Percentiles rank a stretch among this genome's conserved stretches.
phyloP scores from a whole-genome alignment of 2,797 vertebrate genomes.

The Typhlichthys eigenmanni region DNA sequence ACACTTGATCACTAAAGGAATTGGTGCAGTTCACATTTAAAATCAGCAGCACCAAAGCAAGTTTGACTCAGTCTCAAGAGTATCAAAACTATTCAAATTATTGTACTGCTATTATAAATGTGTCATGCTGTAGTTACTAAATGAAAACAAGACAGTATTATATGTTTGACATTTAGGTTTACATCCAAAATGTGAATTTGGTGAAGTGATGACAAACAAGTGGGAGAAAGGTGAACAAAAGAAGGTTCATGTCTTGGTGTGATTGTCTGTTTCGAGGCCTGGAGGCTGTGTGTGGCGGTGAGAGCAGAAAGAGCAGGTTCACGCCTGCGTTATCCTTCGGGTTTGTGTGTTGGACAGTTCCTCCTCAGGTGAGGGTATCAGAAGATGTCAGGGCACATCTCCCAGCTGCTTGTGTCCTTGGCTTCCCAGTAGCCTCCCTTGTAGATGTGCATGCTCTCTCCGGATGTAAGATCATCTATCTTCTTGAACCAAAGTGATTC shows the following conservation, averaged over 20 bases:
- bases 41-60: slow-evolving; percentile 2
- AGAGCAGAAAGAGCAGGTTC: slow-evolving; percentile 18
- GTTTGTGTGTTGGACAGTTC: slow-evolving; percentile 6
- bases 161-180: slow-evolving; percentile 4
- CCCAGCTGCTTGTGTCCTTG: slow-evolving; percentile 89
- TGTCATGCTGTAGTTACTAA: neutral
- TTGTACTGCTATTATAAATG: neutral
- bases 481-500: slow-evolving; percentile 91
- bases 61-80: slow-evolving; percentile 6
- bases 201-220: slow-evolving; percentile 6
- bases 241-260: slow-evolving; percentile 9
- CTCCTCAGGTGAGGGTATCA: slow-evolving; percentile 52
- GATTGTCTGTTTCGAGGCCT: no score
- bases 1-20: neutral
- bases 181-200: neutral
- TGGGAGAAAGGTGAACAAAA: neutral
- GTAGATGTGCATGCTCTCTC: slow-evolving; percentile 88
- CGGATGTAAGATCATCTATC: slow-evolving; percentile 81
- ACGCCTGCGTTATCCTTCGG: slow-evolving; percentile 13
- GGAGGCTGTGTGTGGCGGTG: neutral
- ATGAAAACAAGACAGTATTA: neutral
- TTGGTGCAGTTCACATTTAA: slow-evolving; percentile 3
- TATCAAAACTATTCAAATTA: neutral
- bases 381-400: slow-evolving; percentile 89
- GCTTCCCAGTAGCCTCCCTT: slow-evolving; percentile 94